Percentiles rank a stretch among this genome's conserved stretches.
Evolutionary conservation across 2,888 invertebrate species (phyloP).

Genomic region (Tiliacea citrago): DNA sequence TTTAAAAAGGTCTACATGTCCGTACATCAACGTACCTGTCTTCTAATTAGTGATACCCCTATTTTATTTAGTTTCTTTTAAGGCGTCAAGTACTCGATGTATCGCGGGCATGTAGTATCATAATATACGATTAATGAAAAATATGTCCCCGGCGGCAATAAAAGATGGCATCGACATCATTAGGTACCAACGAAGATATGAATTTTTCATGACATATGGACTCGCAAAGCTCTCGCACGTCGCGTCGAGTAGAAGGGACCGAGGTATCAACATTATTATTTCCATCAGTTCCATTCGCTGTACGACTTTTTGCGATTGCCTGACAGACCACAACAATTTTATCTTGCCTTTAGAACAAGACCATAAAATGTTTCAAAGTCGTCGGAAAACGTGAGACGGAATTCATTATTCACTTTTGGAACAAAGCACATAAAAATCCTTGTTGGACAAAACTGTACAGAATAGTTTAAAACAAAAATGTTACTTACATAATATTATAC

Average conservation of each 20-base stretch:
- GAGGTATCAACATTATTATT: slow-evolving; percentile 80
- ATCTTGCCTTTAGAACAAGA: slow-evolving; percentile 77
- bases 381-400: slow-evolving; percentile 74
- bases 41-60: slow-evolving; percentile 52
- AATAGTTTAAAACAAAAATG: slow-evolving; percentile 62
- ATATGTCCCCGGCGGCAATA: slow-evolving; percentile 85
- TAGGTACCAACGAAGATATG: slow-evolving; percentile 85
- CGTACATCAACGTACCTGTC: slow-evolving; percentile 46
- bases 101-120: slow-evolving; percentile 75
- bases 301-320: slow-evolving; percentile 79
- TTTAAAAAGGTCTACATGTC: slow-evolving; percentile 39
- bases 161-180: slow-evolving; percentile 88
- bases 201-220: slow-evolving; percentile 90
- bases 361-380: slow-evolving; percentile 78
- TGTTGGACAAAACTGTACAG: slow-evolving; percentile 48
- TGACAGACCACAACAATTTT: slow-evolving; percentile 78
- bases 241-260: slow-evolving; percentile 73
- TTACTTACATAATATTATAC: slow-evolving; percentile 61
- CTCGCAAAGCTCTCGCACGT: slow-evolving; percentile 80
- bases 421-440: slow-evolving; percentile 56
- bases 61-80: slow-evolving; percentile 52
- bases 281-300: slow-evolving; percentile 78
- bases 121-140: slow-evolving; percentile 86
- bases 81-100: slow-evolving; percentile 46
- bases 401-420: slow-evolving; percentile 75